Conservation (phyloP, 2,888 invertebrate genomes). For the Phrixothrix hirtus region DNA sequence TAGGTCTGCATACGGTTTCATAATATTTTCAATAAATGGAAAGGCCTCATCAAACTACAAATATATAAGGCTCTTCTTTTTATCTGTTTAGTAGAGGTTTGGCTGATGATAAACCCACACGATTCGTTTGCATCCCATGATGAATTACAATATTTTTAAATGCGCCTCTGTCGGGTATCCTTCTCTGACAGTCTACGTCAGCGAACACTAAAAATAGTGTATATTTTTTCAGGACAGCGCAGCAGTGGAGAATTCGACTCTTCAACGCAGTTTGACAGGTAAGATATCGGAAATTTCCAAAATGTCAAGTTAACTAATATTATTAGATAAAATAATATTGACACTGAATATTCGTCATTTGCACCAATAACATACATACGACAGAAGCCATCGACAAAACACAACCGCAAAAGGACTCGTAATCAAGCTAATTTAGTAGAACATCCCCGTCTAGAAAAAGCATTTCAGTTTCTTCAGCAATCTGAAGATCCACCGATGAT, state of each 20-base stretch:
- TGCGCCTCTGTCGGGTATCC: not conserved
- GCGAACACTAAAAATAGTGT: not conserved
- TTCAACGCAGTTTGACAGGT: not conserved
- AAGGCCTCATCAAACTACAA: no score
- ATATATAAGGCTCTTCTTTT: no score
- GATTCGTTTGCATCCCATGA: constrained; percentile 1
- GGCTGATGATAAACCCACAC: constrained; percentile 1
- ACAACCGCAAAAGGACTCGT: not conserved
- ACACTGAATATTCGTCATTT: not conserved
- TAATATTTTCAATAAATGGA: no score
- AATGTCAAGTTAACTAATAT: not conserved
- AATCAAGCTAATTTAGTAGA: not conserved
- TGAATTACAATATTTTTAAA: constrained; percentile 2
- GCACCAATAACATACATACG: constrained; percentile 1
- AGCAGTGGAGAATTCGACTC: not conserved
- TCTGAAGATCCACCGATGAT: constrained; percentile 5
- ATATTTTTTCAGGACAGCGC: constrained; percentile 2
- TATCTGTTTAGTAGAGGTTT: constrained; percentile 1
- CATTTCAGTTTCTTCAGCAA: constrained; percentile 5
- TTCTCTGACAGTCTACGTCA: not conserved
- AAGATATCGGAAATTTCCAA: constrained; percentile 1
- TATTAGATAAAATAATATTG: not conserved
- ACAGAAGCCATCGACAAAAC: not conserved
- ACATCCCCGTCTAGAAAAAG: constrained; percentile 5
- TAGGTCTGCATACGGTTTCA: no score